These are phyloP conservation scores for Diglossa cyanea DNA, from an alignment of 2,797 vertebrate species.

Conservation along the genomic window DNA sequence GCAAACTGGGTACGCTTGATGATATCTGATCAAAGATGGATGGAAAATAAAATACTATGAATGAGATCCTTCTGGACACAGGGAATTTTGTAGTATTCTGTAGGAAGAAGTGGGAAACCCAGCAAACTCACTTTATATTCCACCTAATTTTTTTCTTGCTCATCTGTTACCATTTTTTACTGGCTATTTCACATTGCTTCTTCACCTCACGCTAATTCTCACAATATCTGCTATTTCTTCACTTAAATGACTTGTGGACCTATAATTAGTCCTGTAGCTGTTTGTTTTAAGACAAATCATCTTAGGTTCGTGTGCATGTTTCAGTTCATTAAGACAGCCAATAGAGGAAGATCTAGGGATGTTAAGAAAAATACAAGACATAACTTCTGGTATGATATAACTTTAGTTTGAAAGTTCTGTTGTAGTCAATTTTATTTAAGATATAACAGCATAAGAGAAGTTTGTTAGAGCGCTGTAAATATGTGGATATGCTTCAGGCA, in stretches of 20 bases:
- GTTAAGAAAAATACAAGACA: background rate
- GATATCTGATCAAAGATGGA: background rate
- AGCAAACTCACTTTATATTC: background rate
- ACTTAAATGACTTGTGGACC: background rate
- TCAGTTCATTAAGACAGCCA: background rate
- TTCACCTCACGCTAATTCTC: background rate
- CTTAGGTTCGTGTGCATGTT: background rate
- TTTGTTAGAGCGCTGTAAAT: conserved; percentile 4
- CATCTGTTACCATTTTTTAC: background rate
- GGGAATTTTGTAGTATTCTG: background rate
- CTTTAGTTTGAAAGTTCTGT: conserved; percentile 53
- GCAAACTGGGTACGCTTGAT: background rate
- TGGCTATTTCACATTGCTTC: background rate
- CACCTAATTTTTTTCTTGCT: background rate
- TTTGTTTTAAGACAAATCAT: background rate
- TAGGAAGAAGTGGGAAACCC: background rate
- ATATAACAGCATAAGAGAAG: conserved; percentile 20
- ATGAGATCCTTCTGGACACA: background rate
- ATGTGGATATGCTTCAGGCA: conserved; percentile 38
- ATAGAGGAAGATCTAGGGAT: background rate
- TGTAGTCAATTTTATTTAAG: conserved; percentile 50
- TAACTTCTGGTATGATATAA: conserved; percentile 37
- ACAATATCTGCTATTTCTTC: background rate
- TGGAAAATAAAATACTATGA: background rate
- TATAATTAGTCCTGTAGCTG: background rate